phyloP scores from a whole-genome alignment of 1,140 invertebrate genomes.

The Drosophila elegans region DNA sequence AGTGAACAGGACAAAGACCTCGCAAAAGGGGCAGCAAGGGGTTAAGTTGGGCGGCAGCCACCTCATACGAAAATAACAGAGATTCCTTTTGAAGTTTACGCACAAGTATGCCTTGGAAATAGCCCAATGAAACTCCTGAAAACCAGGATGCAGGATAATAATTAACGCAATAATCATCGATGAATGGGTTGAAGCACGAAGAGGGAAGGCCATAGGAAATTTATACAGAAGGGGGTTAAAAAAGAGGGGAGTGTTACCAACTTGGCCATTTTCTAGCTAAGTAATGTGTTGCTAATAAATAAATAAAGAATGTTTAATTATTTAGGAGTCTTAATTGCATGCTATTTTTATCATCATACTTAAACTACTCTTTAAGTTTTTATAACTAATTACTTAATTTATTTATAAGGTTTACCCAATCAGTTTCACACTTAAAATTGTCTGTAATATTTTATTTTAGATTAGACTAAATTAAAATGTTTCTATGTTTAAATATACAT shows the following conservation, averaged over 20 bases:
- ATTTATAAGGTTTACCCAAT: no score
- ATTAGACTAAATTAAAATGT: neutral
- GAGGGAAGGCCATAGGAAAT: slow-evolving; percentile 7
- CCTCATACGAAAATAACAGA: slow-evolving; percentile 75
- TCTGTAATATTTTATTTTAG: no score
- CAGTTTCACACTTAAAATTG: no score
- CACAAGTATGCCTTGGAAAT: slow-evolving; percentile 71
- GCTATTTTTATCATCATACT: no score
- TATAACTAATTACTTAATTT: no score
- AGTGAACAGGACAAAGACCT: slow-evolving; percentile 38
- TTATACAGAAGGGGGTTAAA: slow-evolving; percentile 11
- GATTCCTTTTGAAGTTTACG: slow-evolving; percentile 84
- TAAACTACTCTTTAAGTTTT: no score
- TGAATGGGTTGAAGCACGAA: slow-evolving; percentile 54
- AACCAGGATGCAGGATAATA: slow-evolving; percentile 70
- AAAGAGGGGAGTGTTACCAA: neutral
- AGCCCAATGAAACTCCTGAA: slow-evolving; percentile 43
- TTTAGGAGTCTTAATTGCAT: no score
- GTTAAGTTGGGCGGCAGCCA: slow-evolving; percentile 34
- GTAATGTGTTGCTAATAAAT: no score
- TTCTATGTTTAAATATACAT: neutral
- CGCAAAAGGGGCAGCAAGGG: slow-evolving; percentile 15
- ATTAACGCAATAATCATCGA: slow-evolving; percentile 84
- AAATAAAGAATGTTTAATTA: no score
- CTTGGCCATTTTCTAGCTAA: slow-evolving; percentile 1